phyloP scores from a whole-genome alignment of 2,888 invertebrate species.

The Chromoteleia sp. region DNA sequence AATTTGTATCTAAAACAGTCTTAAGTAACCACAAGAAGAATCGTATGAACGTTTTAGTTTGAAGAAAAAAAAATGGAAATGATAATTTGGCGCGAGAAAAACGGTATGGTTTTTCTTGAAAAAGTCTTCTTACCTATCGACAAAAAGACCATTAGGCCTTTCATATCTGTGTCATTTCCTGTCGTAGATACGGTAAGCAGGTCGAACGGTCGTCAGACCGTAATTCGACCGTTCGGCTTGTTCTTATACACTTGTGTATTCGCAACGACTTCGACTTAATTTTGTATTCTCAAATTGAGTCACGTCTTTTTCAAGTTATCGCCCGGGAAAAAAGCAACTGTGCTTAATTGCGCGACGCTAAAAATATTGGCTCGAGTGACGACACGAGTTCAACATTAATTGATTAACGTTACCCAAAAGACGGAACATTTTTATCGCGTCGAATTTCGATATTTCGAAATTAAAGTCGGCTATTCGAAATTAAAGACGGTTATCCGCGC shows the following conservation, averaged over 20 bases:
- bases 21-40: no score
- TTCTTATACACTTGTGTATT: slow-evolving; percentile 68
- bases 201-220: slow-evolving; percentile 72
- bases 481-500: slow-evolving; percentile 17
- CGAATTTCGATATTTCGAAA: slow-evolving; percentile 14
- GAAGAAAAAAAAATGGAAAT: background rate
- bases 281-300: slow-evolving; percentile 51
- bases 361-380: background rate
- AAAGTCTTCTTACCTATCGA: slow-evolving; percentile 57
- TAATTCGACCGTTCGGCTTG: slow-evolving; percentile 69
- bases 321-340: background rate
- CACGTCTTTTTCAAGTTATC: slow-evolving; percentile 22
- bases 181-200: slow-evolving; percentile 71
- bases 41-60: no score
- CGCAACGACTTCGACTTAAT: slow-evolving; percentile 54
- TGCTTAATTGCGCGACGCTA: slow-evolving; percentile 21
- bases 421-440: background rate
- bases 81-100: slow-evolving; percentile 31
- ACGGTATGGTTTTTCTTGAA: slow-evolving; percentile 43
- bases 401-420: slow-evolving; percentile 15
- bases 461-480: background rate
- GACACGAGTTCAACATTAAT: slow-evolving; percentile 10
- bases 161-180: slow-evolving; percentile 72
- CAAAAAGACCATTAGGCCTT: slow-evolving; percentile 68
- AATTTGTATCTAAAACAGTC: no score